Evolutionary conservation across 2,888 invertebrate species (phyloP).

Genomic region (Hesperia comma): DNA sequence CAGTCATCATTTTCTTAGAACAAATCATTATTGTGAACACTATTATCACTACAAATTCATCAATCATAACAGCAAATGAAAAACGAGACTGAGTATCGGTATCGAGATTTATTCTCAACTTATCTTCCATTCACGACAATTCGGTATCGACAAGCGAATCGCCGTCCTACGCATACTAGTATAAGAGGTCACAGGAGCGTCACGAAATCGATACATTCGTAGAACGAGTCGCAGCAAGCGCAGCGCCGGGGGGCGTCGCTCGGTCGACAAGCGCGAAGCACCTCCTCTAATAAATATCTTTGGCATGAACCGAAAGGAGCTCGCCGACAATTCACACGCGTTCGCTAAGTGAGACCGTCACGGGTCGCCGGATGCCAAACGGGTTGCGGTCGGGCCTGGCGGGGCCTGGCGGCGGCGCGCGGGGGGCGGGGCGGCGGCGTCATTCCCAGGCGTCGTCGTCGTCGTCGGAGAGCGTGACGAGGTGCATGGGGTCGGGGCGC

Average conservation of each 20-base stretch:
- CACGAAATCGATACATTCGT: slow-evolving; percentile 61
- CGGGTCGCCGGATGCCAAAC: slow-evolving; percentile 67
- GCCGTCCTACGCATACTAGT: slow-evolving; percentile 68
- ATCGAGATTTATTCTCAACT: slow-evolving; percentile 71
- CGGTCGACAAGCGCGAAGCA: slow-evolving; percentile 58
- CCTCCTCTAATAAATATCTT: slow-evolving; percentile 82
- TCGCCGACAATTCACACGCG: slow-evolving; percentile 70
- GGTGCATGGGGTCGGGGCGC: slow-evolving; percentile 55
- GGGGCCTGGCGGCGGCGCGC: slow-evolving; percentile 47
- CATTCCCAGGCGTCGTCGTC: slow-evolving; percentile 71
- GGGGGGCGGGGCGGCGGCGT: slow-evolving; percentile 53
- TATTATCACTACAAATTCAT: slow-evolving; percentile 80
- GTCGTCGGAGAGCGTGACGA: slow-evolving; percentile 76
- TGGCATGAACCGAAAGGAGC: slow-evolving; percentile 81
- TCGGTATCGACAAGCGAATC: slow-evolving; percentile 68
- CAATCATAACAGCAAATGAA: slow-evolving; percentile 79
- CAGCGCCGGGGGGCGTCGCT: slow-evolving; percentile 50
- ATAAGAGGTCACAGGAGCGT: slow-evolving; percentile 61
- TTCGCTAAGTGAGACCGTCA: slow-evolving; percentile 52
- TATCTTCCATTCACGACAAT: slow-evolving; percentile 63
- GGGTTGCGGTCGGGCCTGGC: slow-evolving; percentile 46
- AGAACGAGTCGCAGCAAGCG: slow-evolving; percentile 46
- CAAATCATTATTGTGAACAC: slow-evolving; percentile 77
- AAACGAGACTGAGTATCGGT: slow-evolving; percentile 79
- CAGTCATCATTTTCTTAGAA: slow-evolving; percentile 80